phyloP scores from a whole-genome alignment of 2,888 invertebrate genomes.

The Phoronis australis region DNA sequence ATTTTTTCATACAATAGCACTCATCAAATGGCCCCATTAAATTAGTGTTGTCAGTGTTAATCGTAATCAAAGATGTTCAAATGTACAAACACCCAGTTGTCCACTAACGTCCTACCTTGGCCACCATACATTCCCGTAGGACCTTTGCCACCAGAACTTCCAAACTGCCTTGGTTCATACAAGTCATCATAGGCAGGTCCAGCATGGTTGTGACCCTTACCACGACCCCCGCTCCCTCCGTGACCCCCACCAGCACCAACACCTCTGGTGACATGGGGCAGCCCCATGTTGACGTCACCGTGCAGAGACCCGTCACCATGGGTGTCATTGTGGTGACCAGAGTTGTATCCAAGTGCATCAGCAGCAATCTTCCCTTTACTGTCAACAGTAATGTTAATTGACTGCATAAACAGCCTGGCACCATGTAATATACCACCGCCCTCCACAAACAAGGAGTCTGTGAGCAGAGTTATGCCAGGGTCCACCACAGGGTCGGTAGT shows the following conservation, averaged over 20 bases:
- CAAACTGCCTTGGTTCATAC: conserved; percentile 30
- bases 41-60: too few relatives aligned
- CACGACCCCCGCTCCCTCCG: conserved; percentile 30
- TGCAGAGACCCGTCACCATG: conserved; percentile 24
- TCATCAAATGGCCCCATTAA: too few relatives aligned
- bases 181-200: conserved; percentile 31
- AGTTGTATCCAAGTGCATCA: conserved; percentile 28
- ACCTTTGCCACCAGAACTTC: conserved; percentile 27
- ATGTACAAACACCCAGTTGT: too few relatives aligned
- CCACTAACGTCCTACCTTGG: too few relatives aligned
- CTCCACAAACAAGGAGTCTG: conserved; percentile 24
- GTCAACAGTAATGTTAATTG: conserved; percentile 32
- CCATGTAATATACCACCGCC: conserved; percentile 33
- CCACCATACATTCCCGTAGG: too few relatives aligned
- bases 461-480: conserved; percentile 24
- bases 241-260: conserved; percentile 22
- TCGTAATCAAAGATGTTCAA: too few relatives aligned
- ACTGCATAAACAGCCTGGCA: conserved; percentile 20
- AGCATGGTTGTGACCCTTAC: conserved; percentile 10
- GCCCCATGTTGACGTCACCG: conserved; percentile 29
- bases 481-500: conserved; percentile 28
- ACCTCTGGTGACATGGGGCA: conserved; percentile 12
- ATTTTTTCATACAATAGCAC: too few relatives aligned
- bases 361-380: conserved; percentile 26
- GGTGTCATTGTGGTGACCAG: conserved; percentile 17